Evolutionary conservation across 2,888 invertebrate species (phyloP), one percentile per base, ranked within the genome.

Genomic region (Dolomedes plantarius): DNA sequence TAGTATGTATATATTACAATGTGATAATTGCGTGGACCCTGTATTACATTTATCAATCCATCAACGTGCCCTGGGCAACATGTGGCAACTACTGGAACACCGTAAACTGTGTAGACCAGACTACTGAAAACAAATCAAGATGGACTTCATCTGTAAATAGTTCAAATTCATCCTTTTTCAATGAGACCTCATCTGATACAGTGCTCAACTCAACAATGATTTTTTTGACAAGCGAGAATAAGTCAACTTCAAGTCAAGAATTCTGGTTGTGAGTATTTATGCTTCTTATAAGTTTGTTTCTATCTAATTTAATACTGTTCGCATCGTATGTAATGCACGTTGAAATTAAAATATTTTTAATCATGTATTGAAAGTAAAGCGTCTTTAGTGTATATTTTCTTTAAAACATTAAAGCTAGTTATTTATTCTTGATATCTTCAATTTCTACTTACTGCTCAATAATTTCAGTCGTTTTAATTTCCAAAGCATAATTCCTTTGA

Each of bases 1-100:
- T 99, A 98, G 96, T 99, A 95, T 99, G 99, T 92, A 96, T 98
- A 77, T 99, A 98, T 93, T 99, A 99, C 93, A 99, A 99, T 90
- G 98, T 99, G 19, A 97, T 99, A 89, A 93, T 99, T 87, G 97
- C 98, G 0, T 99, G 99, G 99, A 98, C 98, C 0, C 95, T 98
- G 89, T 98, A 97, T 92, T 99, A 99, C 91, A 96, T 99, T 93
- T 96, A 97, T 92, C 89, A 89, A 46, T 92, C 92, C 11, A 90
- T 92, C 86, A 89, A 90, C 0, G 71, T 77, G 29, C 96, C 95
- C 91, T 98, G 98, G 98, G 94, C 97, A 62, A 95, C 94, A 69
- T 98, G 98, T 91, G 95, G 94, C 91, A 97, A 98, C 92, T 94
- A 94, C 90, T 99, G 99, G 99, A 99, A 99, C 92, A 97, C 98